Evolutionary conservation across 2,113 vertebrate genomes (phyloP).

Genomic region (Melanerpes formicivorus): DNA sequence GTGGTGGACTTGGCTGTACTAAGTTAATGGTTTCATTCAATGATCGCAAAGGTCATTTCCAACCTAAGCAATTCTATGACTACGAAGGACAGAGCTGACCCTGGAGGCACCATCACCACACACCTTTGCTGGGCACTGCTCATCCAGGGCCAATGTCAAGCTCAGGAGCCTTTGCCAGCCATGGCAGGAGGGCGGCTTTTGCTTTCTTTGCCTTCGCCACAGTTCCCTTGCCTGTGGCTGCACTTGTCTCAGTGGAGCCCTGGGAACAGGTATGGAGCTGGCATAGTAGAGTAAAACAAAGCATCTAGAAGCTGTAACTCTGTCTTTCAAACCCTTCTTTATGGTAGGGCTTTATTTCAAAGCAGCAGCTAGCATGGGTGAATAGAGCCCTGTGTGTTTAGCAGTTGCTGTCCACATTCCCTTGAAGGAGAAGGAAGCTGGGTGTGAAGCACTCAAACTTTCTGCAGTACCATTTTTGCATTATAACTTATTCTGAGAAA

Average conservation of each 20-base stretch:
- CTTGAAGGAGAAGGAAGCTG: neutral
- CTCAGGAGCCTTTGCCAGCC: accelerated
- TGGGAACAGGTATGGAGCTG: accelerated
- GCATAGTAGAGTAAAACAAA: neutral
- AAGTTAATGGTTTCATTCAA: no score
- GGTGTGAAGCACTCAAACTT: neutral
- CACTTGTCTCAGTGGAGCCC: neutral
- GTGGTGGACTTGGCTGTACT: neutral
- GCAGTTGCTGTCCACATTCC: neutral
- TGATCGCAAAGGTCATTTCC: neutral
- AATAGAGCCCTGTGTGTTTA: neutral
- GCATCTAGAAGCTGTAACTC: neutral
- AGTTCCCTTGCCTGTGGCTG: neutral
- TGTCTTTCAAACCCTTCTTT: neutral
- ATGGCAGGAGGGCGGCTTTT: accelerated
- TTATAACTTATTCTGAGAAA: slow-evolving; percentile 14
- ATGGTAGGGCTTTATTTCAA: neutral
- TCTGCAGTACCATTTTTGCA: neutral
- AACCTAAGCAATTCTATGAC: neutral
- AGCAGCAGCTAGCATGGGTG: neutral
- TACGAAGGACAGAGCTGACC: neutral
- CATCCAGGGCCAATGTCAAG: accelerated
- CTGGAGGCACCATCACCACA: neutral
- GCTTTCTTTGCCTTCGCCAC: neutral
- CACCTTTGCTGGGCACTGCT: accelerated